Evolutionary conservation across 2,113 vertebrate genomes (phyloP).

Genomic region (Piaya cayana): DNA sequence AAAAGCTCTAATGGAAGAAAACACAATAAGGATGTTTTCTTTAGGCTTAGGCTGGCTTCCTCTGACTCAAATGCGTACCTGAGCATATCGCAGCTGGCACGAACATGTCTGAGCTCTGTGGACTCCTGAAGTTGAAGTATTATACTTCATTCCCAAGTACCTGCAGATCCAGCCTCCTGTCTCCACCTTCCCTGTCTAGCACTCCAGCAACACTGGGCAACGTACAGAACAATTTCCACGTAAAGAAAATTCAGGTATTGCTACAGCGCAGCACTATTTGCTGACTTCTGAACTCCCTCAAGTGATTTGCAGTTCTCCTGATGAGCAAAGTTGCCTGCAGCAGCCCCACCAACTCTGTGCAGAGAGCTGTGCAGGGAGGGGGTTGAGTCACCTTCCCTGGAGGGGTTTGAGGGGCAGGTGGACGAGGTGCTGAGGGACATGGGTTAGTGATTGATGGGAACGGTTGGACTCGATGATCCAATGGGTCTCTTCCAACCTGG

Average conservation of each 20-base stretch:
- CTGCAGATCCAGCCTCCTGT: not conserved
- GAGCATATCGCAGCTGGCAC: not conserved
- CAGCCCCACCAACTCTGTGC: not conserved
- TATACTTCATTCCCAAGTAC: not conserved
- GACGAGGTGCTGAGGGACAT: too few relatives aligned
- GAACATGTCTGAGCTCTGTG: not conserved
- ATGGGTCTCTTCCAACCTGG: too few relatives aligned
- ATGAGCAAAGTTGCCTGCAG: not conserved
- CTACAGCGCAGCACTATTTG: not conserved
- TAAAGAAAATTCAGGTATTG: not conserved
- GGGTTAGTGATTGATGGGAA: too few relatives aligned
- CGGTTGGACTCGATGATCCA: too few relatives aligned
- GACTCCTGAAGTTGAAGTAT: not conserved
- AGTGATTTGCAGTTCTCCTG: not conserved
- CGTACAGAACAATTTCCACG: not conserved
- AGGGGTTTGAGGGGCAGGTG: too few relatives aligned
- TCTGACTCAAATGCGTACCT: not conserved
- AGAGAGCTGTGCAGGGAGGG: too few relatives aligned
- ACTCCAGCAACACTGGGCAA: not conserved
- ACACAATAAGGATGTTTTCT: not conserved
- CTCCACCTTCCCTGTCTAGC: not conserved
- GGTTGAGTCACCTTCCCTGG: too few relatives aligned
- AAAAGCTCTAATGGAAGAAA: not conserved
- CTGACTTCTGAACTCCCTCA: not conserved
- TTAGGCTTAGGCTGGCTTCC: not conserved